Base-by-base conservation (phyloP, 2,113 vertebrate genomes). In the Lucifuga dentata region DNA sequence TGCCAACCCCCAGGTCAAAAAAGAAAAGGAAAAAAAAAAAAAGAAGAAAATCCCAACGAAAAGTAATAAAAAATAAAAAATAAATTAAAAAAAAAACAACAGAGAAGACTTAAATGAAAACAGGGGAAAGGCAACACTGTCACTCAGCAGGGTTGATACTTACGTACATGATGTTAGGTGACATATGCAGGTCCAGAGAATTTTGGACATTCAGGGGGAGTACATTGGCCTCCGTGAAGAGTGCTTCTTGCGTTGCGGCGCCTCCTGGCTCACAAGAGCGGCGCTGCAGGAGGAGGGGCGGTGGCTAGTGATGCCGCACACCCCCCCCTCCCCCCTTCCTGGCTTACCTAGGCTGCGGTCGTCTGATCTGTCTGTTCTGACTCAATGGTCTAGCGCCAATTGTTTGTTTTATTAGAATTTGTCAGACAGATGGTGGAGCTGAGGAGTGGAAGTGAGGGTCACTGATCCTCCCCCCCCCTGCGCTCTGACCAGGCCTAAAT, bases 141-240 rank as follows among this genome's bases (percentile, higher is more conserved):
- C 95, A 95, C 93, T 94, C 93, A 94, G 93, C 95, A 94, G 93
- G 91, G 32, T 93, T 94, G 87, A 98, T 99, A 99, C 97, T 99
- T 98, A 99, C 97, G 96, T 95, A 95, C 89, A 93, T 89, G 95
- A 93, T 67, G 94, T 92, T 93, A 93, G 91, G 92, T 89, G 93
- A 95, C 89, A 93, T 74, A 87, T 93, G 94, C 44, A 48, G 91
- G 93, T 94, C 94, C 85, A 92, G 91, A 92, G 89, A 68, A 41
- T 90, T n/a, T 76, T 81, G 93, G 92, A 91, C 93, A 91, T 90
- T 85, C n/a, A n/a, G 89, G 84, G 91, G 88, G 92, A 94, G 93
- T 94, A 94, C 93, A 91, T 94, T 92, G 91, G 94, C 93, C 93
- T 94, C 88, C 84, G 64, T 57, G 88, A 87, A 45, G 87, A 90